phyloP scores from a whole-genome alignment of 2,888 invertebrate genomes.

The Crossocerus cetratus region DNA sequence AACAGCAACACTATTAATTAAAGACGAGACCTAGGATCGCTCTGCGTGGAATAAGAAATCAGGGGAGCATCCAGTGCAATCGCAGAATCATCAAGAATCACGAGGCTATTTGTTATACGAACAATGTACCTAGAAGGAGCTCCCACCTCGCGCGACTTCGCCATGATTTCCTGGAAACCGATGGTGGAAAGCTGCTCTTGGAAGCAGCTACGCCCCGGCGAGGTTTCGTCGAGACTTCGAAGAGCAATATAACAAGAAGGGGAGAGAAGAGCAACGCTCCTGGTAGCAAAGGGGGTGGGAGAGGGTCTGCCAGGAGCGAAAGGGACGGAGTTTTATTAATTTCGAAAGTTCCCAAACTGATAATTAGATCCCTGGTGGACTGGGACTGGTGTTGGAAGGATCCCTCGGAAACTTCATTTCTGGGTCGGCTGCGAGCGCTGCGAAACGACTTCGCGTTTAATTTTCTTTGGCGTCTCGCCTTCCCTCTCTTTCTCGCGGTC shows the following conservation, averaged over 20 bases:
- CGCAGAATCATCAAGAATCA: no score
- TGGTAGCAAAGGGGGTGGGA: conserved; percentile 8
- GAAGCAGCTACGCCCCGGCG: conserved; percentile 21
- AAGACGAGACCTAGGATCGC: no score
- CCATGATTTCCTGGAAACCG: conserved; percentile 20
- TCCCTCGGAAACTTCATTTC: conserved; percentile 52
- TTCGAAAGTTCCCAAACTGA: conserved; percentile 73
- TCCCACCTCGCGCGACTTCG: conserved; percentile 6
- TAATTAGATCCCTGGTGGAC: conserved; percentile 71
- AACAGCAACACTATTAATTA: no score
- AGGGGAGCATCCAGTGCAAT: no score
- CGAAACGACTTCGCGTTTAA: conserved; percentile 38
- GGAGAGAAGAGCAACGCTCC: conserved; percentile 2
- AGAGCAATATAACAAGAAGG: conserved; percentile 61
- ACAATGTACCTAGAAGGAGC: no score
- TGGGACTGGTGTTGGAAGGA: conserved; percentile 14
- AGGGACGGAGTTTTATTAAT: conserved; percentile 72
- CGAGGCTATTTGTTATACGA: no score
- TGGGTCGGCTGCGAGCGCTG: conserved; percentile 40
- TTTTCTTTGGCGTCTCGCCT: conserved; percentile 48
- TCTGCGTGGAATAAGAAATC: no score
- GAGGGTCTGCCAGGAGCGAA: not conserved
- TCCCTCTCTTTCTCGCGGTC: conserved; percentile 10
- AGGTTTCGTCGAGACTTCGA: conserved; percentile 52
- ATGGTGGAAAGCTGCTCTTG: conserved; percentile 16